phyloP scores from a whole-genome alignment of 2,888 invertebrate species.

The Chrysopilus asiliformis region DNA sequence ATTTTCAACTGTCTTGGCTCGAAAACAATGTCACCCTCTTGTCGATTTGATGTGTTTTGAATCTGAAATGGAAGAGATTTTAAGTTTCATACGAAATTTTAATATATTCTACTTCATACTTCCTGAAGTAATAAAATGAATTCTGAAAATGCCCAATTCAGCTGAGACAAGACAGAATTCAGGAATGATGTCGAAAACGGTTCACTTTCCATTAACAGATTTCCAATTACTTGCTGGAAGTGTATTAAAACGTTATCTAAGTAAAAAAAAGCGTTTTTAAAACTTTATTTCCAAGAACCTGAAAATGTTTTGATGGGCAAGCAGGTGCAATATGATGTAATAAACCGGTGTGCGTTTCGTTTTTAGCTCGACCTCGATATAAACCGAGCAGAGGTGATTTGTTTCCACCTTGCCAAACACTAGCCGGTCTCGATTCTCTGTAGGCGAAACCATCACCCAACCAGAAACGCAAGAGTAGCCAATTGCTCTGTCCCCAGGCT shows the following conservation, averaged over 20 bases:
- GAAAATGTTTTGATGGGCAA: conserved; percentile 32
- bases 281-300: too few species aligned
- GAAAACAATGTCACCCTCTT: conserved; percentile 43
- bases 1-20: conserved; percentile 67
- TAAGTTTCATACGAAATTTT: not conserved
- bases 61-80: conserved; percentile 36
- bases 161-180: conserved; percentile 64
- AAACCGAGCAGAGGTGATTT: conserved; percentile 26
- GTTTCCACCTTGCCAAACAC: conserved; percentile 40
- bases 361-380: conserved; percentile 30
- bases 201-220: conserved; percentile 46
- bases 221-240: conserved; percentile 52
- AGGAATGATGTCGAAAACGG: conserved; percentile 54
- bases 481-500: conserved; percentile 74
- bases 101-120: conserved; percentile 31
- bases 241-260: conserved; percentile 46
- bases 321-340: conserved; percentile 35
- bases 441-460: conserved; percentile 72
- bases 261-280: too few species aligned
- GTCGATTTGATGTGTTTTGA: conserved; percentile 45
- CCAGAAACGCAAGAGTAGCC: conserved; percentile 73
- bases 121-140: conserved; percentile 76
- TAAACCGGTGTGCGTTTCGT: conserved; percentile 34
- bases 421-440: conserved; percentile 45
- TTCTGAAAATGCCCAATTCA: conserved; percentile 82